Base-by-base conservation (phyloP, 2,113 vertebrate species). In the Datnioides undecimradiatus region DNA sequence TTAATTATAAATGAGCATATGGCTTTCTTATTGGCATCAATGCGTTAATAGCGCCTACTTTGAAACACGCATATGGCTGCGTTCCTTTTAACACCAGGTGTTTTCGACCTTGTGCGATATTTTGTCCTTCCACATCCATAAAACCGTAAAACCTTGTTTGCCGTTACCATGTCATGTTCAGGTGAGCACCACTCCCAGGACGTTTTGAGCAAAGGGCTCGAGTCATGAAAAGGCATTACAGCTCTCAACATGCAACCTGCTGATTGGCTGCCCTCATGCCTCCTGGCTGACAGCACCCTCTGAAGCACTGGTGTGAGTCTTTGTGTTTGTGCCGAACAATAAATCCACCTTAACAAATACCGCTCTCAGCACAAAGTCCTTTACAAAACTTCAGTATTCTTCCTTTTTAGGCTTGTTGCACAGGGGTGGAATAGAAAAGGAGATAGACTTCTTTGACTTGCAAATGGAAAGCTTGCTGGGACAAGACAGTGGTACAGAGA, bases 1-100 rank as follows among this genome's bases (percentile, higher is more conserved):
- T 63, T 31, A 31, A 69, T 87, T 69, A 48, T 79, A 55, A 59
- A 74, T 70, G 36, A 74, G 45, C 71, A 64, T 63, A 52, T 63
- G 21, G 21, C 33, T n/a, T 25, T 6, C 23, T 58, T 48, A 36
- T 7, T 64, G 33, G 19, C 29, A 64, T 60, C 45, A 31, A 23
- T 60, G 63, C 43, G 77, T n/a, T n/a, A 41, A 5, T 33, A 54
- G 23, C 8, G 40, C 16, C 38, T 41, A 3, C 41, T 63, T 67
- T 40, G 51, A 60, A 63, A 29, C 16, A 59, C 23, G 17, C 13
- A 12, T 36, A 49, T n/a, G 9, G 16, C 25, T 40, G 11, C 73
- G 51, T 34, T 41, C 33, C 9, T 63, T 48, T 59, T 58, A 76
- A 46, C 13, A 13, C 27, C 2, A 5, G 58, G 14, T 33, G 12